phyloP scores from a whole-genome alignment of 2,113 vertebrate genomes.

The Nycticorax nycticorax region DNA sequence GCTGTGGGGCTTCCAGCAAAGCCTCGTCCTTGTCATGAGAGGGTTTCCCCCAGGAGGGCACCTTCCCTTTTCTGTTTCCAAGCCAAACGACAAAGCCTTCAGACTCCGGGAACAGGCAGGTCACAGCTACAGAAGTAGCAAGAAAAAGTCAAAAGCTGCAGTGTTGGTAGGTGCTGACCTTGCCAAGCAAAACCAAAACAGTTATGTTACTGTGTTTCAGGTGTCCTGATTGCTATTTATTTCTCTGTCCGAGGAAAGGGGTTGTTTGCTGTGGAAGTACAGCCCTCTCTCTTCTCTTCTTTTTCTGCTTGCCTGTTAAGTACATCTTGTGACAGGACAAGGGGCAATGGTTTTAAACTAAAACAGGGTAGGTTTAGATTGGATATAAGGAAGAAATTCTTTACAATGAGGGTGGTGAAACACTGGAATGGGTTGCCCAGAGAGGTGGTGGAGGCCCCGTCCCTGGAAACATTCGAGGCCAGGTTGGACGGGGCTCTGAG shows the following conservation, averaged over 20 bases:
- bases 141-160: neutral
- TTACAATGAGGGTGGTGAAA: no score
- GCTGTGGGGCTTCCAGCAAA: neutral
- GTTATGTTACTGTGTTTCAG: neutral
- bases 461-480: no score
- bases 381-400: no score
- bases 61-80: neutral
- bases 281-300: neutral
- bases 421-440: no score
- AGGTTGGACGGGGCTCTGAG: no score
- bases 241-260: neutral
- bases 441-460: no score
- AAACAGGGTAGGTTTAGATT: no score
- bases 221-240: neutral
- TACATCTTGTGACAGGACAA: no score
- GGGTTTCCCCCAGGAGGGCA: rapidly evolving
- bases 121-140: neutral
- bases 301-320: neutral
- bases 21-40: neutral
- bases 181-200: neutral
- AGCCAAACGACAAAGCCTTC: neutral
- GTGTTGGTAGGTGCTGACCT: neutral
- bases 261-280: neutral
- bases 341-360: no score
- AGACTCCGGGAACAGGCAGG: neutral